phyloP scores from a whole-genome alignment of 2,113 vertebrate species.

The Lipotes vexillifer region DNA sequence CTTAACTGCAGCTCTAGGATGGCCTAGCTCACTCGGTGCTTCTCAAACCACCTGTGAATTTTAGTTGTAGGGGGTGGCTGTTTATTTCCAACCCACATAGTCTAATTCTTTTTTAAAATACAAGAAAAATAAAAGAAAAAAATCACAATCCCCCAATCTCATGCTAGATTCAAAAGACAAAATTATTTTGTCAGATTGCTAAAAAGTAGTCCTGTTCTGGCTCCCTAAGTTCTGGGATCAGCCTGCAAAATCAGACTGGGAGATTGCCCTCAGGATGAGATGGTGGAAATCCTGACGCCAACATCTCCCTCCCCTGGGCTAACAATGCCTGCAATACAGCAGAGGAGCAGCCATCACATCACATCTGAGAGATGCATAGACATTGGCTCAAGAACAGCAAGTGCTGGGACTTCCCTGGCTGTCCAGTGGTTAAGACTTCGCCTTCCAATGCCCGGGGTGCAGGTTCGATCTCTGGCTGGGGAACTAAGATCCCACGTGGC shows the following conservation, averaged over 20 bases:
- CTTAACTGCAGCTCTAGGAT: background rate
- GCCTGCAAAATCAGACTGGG: background rate
- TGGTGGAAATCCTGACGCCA: background rate
- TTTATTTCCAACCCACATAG: background rate
- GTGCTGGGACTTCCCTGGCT: background rate
- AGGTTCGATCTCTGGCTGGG: too few species aligned
- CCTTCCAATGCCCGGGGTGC: too few species aligned
- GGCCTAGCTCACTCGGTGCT: background rate
- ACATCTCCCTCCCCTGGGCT: background rate
- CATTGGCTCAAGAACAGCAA: background rate
- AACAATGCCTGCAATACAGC: rapidly evolving
- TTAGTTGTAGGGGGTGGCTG: background rate
- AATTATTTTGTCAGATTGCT: background rate
- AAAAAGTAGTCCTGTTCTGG: background rate
- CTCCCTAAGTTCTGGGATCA: background rate
- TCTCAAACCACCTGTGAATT: background rate
- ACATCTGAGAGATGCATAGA: too few species aligned
- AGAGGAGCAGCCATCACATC: background rate
- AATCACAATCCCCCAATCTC: background rate
- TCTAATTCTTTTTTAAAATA: background rate
- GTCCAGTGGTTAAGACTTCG: too few species aligned
- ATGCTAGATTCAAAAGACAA: background rate
- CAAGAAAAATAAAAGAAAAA: background rate
- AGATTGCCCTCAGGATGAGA: background rate
- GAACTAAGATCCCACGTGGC: too few species aligned